Evolutionary conservation across 53 echinoderm and acorn worm genomes (phyloP).

Genomic region (Echinometra lucunter): DNA sequence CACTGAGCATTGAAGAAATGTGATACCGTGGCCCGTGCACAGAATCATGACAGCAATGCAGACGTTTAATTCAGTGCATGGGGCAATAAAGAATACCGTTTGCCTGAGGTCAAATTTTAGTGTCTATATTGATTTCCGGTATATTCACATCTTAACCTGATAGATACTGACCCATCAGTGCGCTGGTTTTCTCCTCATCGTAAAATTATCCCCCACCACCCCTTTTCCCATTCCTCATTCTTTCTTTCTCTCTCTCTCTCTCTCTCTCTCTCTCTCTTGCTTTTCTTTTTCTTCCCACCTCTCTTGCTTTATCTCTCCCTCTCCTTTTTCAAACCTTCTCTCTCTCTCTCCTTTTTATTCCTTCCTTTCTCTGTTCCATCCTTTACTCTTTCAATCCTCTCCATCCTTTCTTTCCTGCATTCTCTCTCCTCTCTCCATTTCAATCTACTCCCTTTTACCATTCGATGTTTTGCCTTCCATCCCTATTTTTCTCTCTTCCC

Average conservation of each 20-base stretch:
- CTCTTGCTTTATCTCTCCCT: too few species aligned
- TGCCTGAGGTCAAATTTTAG: neutral
- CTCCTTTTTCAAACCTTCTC: too few species aligned
- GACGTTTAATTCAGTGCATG: neutral
- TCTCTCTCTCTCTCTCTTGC: neutral
- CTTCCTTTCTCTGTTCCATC: neutral
- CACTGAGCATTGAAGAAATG: neutral
- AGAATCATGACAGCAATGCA: neutral
- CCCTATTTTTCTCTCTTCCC: too few species aligned
- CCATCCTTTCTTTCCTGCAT: too few species aligned
- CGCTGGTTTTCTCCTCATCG: neutral
- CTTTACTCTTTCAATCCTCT: neutral
- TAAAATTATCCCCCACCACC: neutral
- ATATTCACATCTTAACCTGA: neutral
- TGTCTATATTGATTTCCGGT: neutral
- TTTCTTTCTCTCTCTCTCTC: neutral
- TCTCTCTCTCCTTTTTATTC: too few species aligned
- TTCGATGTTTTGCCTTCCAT: too few species aligned
- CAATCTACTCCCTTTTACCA: too few species aligned
- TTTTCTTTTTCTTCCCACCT: too few species aligned
- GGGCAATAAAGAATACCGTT: neutral
- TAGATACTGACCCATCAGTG: neutral
- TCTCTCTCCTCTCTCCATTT: too few species aligned
- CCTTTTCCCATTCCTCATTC: neutral
- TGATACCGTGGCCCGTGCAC: neutral